phyloP scores from a whole-genome alignment of 1,140 invertebrate genomes.

The Sitophilus oryzae region DNA sequence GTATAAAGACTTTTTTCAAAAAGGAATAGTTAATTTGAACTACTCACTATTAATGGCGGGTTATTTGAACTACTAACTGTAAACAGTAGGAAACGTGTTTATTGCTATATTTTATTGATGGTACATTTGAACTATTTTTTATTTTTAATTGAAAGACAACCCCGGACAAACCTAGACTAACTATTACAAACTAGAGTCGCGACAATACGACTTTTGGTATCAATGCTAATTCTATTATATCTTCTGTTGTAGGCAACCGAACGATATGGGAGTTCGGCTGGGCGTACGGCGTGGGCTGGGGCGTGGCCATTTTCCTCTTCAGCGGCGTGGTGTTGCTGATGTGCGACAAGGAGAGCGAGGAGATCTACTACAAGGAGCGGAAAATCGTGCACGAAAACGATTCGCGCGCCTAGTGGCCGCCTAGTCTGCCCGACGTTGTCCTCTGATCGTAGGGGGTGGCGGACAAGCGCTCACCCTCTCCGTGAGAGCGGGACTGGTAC shows the following conservation, averaged over 20 bases:
- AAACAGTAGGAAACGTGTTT: too few species aligned
- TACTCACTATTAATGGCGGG: too few species aligned
- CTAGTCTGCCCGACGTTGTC: conserved; percentile 72
- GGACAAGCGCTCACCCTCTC: conserved; percentile 34
- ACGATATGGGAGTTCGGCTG: conserved; percentile 92
- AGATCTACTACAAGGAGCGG: conserved; percentile 96
- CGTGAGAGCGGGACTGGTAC: conserved; percentile 27
- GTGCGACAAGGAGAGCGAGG: conserved; percentile 96
- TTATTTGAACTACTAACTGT: too few species aligned
- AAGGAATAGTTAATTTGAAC: too few species aligned
- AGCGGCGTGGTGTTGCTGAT: conserved; percentile 87
- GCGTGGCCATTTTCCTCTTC: conserved; percentile 91
- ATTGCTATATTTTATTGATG: too few species aligned
- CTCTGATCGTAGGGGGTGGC: conserved; percentile 48
- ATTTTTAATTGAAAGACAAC: too few species aligned
- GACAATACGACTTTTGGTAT: too few species aligned
- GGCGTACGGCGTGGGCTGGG: conserved; percentile 97
- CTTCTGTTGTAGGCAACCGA: conserved; percentile 62
- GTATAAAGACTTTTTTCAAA: too few species aligned
- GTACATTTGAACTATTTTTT: too few species aligned
- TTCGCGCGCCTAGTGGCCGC: conserved; percentile 65
- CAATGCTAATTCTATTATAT: too few species aligned
- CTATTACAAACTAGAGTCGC: too few species aligned
- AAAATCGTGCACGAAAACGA: conserved; percentile 73
- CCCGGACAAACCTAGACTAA: too few species aligned